phyloP scores from a whole-genome alignment of 2,797 vertebrate genomes.

The Tenualosa thibaudeaui region DNA sequence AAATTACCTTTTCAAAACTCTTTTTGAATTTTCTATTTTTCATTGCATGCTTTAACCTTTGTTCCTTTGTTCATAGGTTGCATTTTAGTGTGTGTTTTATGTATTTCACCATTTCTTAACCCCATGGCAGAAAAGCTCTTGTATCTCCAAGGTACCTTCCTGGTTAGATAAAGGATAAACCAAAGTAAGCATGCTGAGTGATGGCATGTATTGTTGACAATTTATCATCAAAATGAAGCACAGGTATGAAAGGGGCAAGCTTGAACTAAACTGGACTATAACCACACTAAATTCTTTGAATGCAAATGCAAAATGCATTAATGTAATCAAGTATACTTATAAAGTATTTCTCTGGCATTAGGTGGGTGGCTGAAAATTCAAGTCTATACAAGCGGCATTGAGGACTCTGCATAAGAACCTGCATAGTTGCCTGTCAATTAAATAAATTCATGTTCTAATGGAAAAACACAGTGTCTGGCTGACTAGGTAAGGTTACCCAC shows the following conservation, averaged over 20 bases:
- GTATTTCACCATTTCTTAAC: too few species aligned
- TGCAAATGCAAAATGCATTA: background rate
- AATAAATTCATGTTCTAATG: background rate
- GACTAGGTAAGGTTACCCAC: background rate
- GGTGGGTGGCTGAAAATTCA: background rate
- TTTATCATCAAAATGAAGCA: background rate
- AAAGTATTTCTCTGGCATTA: background rate
- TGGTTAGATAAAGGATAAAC: too few species aligned
- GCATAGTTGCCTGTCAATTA: background rate
- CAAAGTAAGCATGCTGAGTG: background rate
- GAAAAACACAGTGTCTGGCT: background rate
- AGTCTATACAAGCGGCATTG: background rate
- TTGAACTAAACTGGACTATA: background rate
- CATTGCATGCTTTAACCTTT: too few species aligned
- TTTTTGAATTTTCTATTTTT: too few species aligned
- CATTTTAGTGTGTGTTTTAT: too few species aligned
- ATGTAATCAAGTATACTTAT: background rate
- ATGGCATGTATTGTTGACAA: background rate
- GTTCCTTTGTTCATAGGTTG: too few species aligned
- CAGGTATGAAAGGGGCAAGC: background rate
- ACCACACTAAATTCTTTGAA: background rate
- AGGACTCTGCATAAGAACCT: background rate
- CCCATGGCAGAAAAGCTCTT: too few species aligned
- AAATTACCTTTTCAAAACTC: too few species aligned
- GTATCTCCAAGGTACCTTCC: too few species aligned